Percentiles rank a stretch among this genome's conserved stretches.
These are phyloP conservation scores for Agrochola macilenta DNA, from an alignment of 2,888 invertebrate species.

Conservation along the genomic window DNA sequence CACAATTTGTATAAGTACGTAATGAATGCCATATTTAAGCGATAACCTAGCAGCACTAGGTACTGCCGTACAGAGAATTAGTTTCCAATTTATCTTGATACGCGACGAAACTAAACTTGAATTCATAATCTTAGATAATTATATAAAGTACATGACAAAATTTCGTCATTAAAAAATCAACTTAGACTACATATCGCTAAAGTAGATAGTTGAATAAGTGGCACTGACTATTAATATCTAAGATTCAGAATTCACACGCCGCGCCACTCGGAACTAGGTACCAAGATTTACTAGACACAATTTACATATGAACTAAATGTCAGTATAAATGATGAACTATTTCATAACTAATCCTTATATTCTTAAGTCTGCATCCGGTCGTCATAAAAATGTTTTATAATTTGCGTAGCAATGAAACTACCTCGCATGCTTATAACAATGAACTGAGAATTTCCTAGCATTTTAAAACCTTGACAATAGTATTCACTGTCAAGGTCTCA, in stretches of 20 bases:
- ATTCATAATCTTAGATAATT: background rate
- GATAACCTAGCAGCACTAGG: constrained; percentile 50
- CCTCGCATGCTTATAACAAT: constrained; percentile 25
- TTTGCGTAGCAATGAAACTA: constrained; percentile 23
- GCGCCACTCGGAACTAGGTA: background rate
- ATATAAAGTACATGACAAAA: too few relatives aligned
- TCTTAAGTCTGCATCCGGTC: constrained; percentile 29
- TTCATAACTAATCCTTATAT: constrained; percentile 33
- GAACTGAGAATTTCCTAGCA: background rate
- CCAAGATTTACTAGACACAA: constrained; percentile 6
- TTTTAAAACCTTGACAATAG: constrained; percentile 23
- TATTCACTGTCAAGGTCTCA: constrained; percentile 13
- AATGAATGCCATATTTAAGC: constrained; percentile 22
- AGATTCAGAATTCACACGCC: background rate
- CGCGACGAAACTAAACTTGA: background rate
- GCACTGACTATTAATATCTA: background rate
- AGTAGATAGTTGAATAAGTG: constrained; percentile 2
- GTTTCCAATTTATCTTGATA: constrained; percentile 19
- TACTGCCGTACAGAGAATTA: background rate
- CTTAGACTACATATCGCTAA: background rate
- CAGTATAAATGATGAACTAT: constrained; percentile 12
- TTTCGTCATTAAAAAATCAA: background rate
- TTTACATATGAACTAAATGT: constrained; percentile 13
- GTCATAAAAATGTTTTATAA: constrained; percentile 29
- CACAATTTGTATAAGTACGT: constrained; percentile 31